Percentiles rank a stretch among this genome's conserved stretches.
Evolutionary conservation across 2,113 vertebrate species (phyloP).

Genomic region (Zosterops japonicus): DNA sequence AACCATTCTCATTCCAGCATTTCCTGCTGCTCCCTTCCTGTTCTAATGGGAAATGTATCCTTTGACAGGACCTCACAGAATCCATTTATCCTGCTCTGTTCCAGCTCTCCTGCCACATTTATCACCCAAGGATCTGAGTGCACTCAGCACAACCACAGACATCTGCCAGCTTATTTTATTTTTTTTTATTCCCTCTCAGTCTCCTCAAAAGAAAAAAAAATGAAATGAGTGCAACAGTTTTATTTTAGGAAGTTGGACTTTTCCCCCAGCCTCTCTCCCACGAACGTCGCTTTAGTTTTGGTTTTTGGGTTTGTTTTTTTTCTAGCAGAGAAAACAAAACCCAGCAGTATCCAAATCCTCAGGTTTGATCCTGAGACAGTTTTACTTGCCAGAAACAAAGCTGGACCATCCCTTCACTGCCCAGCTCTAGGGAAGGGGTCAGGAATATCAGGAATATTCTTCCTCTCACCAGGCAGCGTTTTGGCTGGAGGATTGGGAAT

Average conservation of each 20-base stretch:
- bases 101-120: constrained; percentile 2
- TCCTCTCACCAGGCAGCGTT: not conserved
- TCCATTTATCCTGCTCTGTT: not conserved
- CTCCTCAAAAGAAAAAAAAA: not conserved
- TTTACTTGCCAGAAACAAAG: not conserved
- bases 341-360: not conserved
- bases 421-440: not conserved
- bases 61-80: not conserved
- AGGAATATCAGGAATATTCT: not conserved
- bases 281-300: not conserved
- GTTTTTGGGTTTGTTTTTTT: not conserved
- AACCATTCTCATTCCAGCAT: not conserved
- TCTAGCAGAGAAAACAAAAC: not conserved
- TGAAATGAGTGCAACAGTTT: not conserved
- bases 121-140: not conserved
- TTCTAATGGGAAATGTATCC: not conserved
- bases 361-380: not conserved
- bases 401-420: not conserved
- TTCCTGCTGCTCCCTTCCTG: not conserved
- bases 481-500: not conserved
- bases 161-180: not conserved
- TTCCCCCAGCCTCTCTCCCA: not conserved
- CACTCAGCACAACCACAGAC: not conserved
- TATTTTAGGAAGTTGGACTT: not conserved
- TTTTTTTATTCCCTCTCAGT: not conserved